Percentiles rank a stretch among this genome's conserved stretches.
phyloP scores from a whole-genome alignment of 2,888 invertebrate species.

The Camptogramma bilineatum region DNA sequence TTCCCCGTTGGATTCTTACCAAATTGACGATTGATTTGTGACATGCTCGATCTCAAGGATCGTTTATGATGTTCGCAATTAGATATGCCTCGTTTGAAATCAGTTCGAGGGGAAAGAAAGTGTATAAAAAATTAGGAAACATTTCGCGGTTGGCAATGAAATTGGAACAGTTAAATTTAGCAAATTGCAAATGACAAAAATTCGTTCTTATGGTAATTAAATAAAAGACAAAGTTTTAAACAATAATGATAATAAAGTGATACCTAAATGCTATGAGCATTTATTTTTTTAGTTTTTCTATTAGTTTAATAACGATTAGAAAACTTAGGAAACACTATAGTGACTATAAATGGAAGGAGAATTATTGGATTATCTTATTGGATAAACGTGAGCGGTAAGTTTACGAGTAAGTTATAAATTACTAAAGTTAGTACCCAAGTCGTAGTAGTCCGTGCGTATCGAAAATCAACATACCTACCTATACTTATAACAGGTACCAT shows the following conservation, averaged over 20 bases:
- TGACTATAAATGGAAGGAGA: slow-evolving; percentile 14
- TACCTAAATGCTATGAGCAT: slow-evolving; percentile 41
- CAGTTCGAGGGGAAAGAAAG: slow-evolving; percentile 71
- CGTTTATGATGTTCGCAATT: slow-evolving; percentile 80
- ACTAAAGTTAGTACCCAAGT: background rate
- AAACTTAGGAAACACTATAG: slow-evolving; percentile 4
- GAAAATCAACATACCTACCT: background rate
- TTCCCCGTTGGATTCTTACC: slow-evolving; percentile 54
- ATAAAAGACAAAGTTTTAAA: slow-evolving; percentile 41
- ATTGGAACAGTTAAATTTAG: slow-evolving; percentile 37
- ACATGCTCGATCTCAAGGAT: slow-evolving; percentile 69
- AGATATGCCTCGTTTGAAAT: slow-evolving; percentile 74
- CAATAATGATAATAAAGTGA: slow-evolving; percentile 45
- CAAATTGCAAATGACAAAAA: slow-evolving; percentile 40
- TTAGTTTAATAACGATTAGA: slow-evolving; percentile 18
- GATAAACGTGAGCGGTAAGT: slow-evolving; percentile 27
- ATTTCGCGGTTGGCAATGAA: slow-evolving; percentile 68
- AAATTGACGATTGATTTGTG: slow-evolving; percentile 75
- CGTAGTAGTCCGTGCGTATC: background rate
- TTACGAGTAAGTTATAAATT: slow-evolving; percentile 2
- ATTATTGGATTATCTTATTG: slow-evolving; percentile 22
- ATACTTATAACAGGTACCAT: too few relatives aligned
- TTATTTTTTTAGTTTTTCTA: slow-evolving; percentile 34
- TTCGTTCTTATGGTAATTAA: slow-evolving; percentile 12
- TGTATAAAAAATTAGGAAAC: slow-evolving; percentile 72